Percentiles rank a stretch among this genome's conserved stretches.
phyloP scores from a whole-genome alignment of 2,113 vertebrate species.

The Podarcis muralis region DNA sequence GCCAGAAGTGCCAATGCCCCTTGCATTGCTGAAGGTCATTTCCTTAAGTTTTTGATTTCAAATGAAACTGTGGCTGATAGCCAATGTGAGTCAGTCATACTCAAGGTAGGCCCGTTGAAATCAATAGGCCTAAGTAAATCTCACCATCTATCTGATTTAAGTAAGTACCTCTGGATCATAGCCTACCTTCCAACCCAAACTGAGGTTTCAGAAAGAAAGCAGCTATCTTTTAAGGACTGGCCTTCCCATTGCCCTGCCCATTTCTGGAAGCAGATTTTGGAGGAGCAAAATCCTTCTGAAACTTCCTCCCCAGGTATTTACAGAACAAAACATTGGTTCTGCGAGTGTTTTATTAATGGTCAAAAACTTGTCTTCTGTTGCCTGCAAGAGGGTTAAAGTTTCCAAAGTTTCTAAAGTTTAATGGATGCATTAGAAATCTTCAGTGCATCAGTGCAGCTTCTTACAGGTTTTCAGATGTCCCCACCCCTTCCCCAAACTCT shows the following conservation, averaged over 20 bases:
- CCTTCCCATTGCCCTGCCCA: neutral
- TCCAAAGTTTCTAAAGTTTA: neutral
- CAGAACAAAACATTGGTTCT: neutral
- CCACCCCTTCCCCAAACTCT: too few species aligned
- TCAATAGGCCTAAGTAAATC: too few species aligned
- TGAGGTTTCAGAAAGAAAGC: neutral
- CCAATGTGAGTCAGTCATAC: too few species aligned
- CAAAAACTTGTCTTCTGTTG: neutral
- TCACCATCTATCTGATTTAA: too few species aligned
- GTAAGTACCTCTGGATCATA: neutral
- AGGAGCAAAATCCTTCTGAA: neutral
- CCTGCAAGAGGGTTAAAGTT: neutral
- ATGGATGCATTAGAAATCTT: too few species aligned
- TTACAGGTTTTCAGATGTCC: too few species aligned
- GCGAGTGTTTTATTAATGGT: neutral
- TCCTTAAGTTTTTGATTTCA: neutral
- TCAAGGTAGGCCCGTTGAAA: too few species aligned
- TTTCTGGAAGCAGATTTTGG: neutral
- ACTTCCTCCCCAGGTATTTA: neutral
- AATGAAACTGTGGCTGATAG: neutral
- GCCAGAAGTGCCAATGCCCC: neutral
- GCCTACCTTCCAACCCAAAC: neutral
- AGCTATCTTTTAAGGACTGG: neutral
- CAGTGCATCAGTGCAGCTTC: too few species aligned
- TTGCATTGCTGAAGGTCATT: constrained; percentile 4